Percentiles rank a stretch among this genome's conserved stretches.
Evolutionary conservation across 92 coral and sea anemone genomes (phyloP).

Genomic region (Desmophyllum pertusum): DNA sequence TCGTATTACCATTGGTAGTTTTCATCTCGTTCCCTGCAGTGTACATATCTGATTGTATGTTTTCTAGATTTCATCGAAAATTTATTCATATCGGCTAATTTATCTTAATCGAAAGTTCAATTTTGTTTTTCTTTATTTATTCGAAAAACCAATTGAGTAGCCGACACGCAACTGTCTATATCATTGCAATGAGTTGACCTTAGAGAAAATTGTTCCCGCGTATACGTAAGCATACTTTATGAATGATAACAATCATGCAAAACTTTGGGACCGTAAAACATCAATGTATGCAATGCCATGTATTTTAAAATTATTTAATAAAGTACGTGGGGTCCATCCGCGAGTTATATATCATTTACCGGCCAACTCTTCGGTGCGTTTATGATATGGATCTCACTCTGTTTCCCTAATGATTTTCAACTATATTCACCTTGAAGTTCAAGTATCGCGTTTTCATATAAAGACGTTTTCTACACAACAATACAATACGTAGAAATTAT

Average conservation of each 20-base stretch:
- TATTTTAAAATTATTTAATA: neutral
- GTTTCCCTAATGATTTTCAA: neutral
- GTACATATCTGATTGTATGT: too few species aligned
- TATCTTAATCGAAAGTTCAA: neutral
- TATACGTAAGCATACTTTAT: neutral
- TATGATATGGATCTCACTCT: neutral
- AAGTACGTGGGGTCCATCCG: neutral
- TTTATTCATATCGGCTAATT: neutral
- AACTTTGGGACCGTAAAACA: neutral
- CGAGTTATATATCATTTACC: neutral
- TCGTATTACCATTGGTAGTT: neutral
- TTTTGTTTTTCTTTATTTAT: slow-evolving; percentile 15
- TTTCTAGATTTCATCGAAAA: slow-evolving; percentile 5
- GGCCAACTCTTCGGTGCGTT: neutral
- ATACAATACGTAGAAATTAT: neutral
- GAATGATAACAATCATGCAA: neutral
- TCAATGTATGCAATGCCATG: too few species aligned
- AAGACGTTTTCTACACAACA: neutral
- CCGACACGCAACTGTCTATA: neutral
- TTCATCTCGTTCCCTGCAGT: neutral
- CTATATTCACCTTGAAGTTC: neutral
- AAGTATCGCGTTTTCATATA: neutral
- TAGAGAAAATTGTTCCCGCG: neutral
- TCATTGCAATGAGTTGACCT: neutral
- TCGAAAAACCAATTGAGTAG: slow-evolving; percentile 2